phyloP scores from a whole-genome alignment of 92 coral and sea anemone species.

The Epizoanthus ramosus region DNA sequence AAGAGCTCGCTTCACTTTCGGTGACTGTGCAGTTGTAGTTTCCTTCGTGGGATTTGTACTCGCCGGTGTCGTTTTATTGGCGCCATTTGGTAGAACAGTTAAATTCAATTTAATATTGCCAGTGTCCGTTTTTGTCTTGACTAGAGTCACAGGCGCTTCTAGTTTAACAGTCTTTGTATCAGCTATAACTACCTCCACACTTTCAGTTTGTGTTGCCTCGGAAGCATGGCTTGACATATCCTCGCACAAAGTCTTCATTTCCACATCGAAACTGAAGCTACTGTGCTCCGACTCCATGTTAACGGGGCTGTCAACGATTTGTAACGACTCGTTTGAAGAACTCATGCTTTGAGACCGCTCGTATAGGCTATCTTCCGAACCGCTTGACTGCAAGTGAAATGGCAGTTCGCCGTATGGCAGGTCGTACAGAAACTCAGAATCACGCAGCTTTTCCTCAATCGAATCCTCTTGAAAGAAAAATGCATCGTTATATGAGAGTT shows the following conservation, averaged over 20 bases:
- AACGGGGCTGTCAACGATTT: constrained; percentile 41
- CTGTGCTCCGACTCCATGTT: constrained; percentile 31
- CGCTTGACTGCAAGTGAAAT: constrained; percentile 61
- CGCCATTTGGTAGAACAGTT: constrained; percentile 59
- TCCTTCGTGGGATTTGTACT: constrained; percentile 71
- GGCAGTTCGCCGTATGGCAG: constrained; percentile 69
- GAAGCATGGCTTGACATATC: constrained; percentile 63
- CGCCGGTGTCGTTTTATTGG: constrained; percentile 53
- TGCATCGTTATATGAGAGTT: constrained; percentile 78
- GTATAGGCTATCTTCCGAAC: constrained; percentile 48
- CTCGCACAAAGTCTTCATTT: constrained; percentile 73
- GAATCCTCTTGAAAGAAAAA: constrained; percentile 82
- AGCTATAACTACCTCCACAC: constrained; percentile 54
- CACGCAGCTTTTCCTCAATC: constrained; percentile 75
- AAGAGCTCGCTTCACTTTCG: constrained; percentile 88
- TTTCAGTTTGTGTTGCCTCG: constrained; percentile 86
- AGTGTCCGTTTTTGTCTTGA: constrained; percentile 59
- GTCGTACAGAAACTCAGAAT: constrained; percentile 70
- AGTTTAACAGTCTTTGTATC: constrained; percentile 55
- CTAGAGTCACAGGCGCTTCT: constrained; percentile 53
- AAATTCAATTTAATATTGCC: constrained; percentile 60
- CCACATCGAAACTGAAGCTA: constrained; percentile 54
- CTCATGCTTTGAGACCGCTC: constrained; percentile 38
- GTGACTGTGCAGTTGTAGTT: constrained; percentile 66
- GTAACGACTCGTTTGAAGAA: constrained; percentile 38